Base-by-base conservation (phyloP, 2,888 invertebrate species). In the Amphimallon solstitiale region DNA sequence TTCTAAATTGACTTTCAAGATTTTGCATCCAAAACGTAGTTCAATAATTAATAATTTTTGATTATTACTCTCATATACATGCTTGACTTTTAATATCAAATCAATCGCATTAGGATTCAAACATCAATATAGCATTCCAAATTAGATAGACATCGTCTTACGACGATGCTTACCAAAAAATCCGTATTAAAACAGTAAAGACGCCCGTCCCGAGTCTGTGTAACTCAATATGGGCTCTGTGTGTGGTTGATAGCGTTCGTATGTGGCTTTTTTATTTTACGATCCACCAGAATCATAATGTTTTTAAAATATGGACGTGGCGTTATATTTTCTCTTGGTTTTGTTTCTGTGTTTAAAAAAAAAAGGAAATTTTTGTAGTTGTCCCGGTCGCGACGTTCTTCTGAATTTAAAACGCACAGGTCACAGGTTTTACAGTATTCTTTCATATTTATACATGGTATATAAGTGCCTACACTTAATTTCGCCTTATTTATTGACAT, bases 381-480 rank as follows among this genome's bases (percentile, higher is more conserved):
- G 63, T n/a, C 60, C 66, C 54, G 45, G 15, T 56, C 61, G n/a
- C n/a, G 66, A 63, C 56, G 69, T 66, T 64, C 65, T 66, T 64
- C 29, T 2, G 29, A 29, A 29, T 29, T 29, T 29, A 29, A n/a
- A 29, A 29, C 29, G 6, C 29, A 29, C 65, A 60, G 61, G 68
- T 68, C 71, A 65, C 38, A 59, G 21, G 52, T 54, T 54, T 29
- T 56, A 64, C 35, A 17, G 45, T 23, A 21, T 56, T 45, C 29
- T 46, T 43, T 66, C 59, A 66, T 68, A 69, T 71, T 69, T 71
- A 65, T 67, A n/a, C n/a, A 64, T 62, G 46, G 43, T 40, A 61
- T 65, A 68, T 68, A 71, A 69, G 65, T 71, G 71, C 68, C 67
- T 68, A 68, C 71, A 71, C 71, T 69, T 68, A 71, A 71, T 71